Conservation (phyloP, 92 coral and sea anemone genomes). For the Muricea muricata region DNA sequence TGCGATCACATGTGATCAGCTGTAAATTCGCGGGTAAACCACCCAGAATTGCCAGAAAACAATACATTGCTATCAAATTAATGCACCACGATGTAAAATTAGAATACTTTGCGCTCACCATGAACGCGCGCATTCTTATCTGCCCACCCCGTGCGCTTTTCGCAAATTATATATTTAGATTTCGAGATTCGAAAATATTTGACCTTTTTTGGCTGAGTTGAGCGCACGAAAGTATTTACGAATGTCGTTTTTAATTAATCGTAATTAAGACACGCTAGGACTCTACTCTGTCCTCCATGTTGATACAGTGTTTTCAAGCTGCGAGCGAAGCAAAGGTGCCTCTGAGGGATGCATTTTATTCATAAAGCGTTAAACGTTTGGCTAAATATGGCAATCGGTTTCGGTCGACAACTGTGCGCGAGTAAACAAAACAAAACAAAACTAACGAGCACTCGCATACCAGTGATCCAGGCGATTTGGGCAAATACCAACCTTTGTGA, state of each 20-base stretch:
- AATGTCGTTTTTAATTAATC: slow-evolving; percentile 13
- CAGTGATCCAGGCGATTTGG: neutral
- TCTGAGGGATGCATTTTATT: slow-evolving; percentile 1
- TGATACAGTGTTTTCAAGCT: slow-evolving; percentile 9
- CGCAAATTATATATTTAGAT: slow-evolving; percentile 7
- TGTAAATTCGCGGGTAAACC: too few species aligned
- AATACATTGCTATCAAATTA: too few species aligned
- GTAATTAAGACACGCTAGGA: slow-evolving; percentile 23
- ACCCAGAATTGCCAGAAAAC: too few species aligned
- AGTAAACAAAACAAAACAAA: neutral
- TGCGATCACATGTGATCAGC: too few species aligned
- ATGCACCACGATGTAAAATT: neutral
- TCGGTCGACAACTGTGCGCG: neutral
- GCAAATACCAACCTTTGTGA: too few species aligned
- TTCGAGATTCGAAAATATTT: neutral
- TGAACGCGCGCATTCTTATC: slow-evolving; percentile 24
- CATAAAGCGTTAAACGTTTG: slow-evolving; percentile 22
- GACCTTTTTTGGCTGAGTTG: slow-evolving; percentile 36
- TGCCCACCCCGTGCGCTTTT: slow-evolving; percentile 14
- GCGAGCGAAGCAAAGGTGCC: neutral
- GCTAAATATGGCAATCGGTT: slow-evolving; percentile 30
- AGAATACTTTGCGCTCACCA: slow-evolving; percentile 4
- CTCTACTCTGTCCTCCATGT: neutral
- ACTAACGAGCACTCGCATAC: neutral
- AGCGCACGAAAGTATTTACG: slow-evolving; percentile 1